Conservation (phyloP, 1,140 invertebrate species). For the Popillia japonica region DNA sequence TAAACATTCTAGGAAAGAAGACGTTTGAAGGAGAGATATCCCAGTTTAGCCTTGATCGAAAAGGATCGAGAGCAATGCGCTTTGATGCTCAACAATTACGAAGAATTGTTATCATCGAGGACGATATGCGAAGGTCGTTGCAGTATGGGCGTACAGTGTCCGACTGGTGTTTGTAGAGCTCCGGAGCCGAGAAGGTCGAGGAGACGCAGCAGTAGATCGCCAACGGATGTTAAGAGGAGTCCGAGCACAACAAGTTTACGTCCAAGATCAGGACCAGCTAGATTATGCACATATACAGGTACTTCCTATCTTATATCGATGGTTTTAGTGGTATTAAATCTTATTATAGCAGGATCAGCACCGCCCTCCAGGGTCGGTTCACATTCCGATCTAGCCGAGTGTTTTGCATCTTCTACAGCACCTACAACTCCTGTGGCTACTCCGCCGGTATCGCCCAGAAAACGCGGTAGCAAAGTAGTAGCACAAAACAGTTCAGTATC, state of each 20-base stretch:
- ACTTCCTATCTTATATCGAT: too few species aligned
- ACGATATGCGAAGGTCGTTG: conserved; percentile 89
- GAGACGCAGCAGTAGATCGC: conserved; percentile 62
- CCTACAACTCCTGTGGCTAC: conserved; percentile 56
- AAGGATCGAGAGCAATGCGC: conserved; percentile 80
- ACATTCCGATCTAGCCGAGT: conserved; percentile 68
- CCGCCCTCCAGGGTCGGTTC: conserved; percentile 73
- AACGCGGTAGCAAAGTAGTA: conserved; percentile 43
- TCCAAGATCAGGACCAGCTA: conserved; percentile 75
- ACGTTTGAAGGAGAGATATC: conserved; percentile 83
- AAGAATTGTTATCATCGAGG: conserved; percentile 76
- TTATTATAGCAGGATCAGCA: conserved; percentile 64
- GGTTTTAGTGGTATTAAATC: too few species aligned
- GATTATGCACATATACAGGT: conserved; percentile 77
- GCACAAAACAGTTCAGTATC: conserved; percentile 53
- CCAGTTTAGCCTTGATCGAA: conserved; percentile 75
- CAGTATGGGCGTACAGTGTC: conserved; percentile 82
- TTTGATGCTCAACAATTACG: conserved; percentile 80
- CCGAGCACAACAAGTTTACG: conserved; percentile 64
- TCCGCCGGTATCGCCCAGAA: conserved; percentile 57
- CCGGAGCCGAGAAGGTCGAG: conserved; percentile 65
- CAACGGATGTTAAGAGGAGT: conserved; percentile 57
- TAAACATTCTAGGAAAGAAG: conserved; percentile 73
- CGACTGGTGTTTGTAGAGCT: conserved; percentile 74
- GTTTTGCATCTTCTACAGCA: conserved; percentile 62